A percentile compares a stretch with the other conserved stretches of the same genome.
These are phyloP conservation scores for Pseudobourletiella spinata DNA, from an alignment of 1,140 invertebrate genomes.

Conservation along the genomic window DNA sequence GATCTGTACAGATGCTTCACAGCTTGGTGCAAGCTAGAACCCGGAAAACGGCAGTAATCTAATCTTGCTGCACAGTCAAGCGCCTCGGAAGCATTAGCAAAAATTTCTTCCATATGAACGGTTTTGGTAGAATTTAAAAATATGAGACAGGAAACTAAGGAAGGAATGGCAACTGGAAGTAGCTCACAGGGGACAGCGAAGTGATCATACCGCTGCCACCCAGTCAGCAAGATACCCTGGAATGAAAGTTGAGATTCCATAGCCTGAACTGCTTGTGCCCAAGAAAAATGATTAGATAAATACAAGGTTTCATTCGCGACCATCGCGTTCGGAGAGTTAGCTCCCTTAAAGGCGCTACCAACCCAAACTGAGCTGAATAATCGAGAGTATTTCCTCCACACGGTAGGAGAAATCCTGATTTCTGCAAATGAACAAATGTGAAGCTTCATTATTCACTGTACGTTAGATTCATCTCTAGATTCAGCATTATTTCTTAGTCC, in stretches of 20 bases:
- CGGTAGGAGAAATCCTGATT: slow-evolving; percentile 38
- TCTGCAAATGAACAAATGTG: slow-evolving; percentile 33
- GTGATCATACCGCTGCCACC: slow-evolving; percentile 56
- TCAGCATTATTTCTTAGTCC: no score
- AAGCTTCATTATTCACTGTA: no score
- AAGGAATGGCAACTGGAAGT: slow-evolving; percentile 56
- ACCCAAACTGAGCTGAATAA: slow-evolving; percentile 51
- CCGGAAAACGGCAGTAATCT: slow-evolving; percentile 39
- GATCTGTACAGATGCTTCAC: slow-evolving; percentile 4
- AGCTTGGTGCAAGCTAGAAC: slow-evolving; percentile 37
- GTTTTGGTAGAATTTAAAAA: slow-evolving; percentile 34
- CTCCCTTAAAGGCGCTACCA: slow-evolving; percentile 52
- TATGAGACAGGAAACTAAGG: slow-evolving; percentile 50
- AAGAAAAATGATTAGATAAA: slow-evolving; percentile 58
- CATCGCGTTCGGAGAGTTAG: slow-evolving; percentile 39
- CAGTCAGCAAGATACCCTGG: slow-evolving; percentile 59
- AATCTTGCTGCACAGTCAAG: slow-evolving; percentile 36
- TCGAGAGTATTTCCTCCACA: slow-evolving; percentile 45
- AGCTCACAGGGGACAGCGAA: slow-evolving; percentile 55
- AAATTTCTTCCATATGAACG: slow-evolving; percentile 25
- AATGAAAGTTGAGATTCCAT: slow-evolving; percentile 49
- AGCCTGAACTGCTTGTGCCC: slow-evolving; percentile 48
- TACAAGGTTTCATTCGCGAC: slow-evolving; percentile 54
- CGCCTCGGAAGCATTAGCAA: slow-evolving; percentile 25
- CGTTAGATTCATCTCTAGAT: no score